These are phyloP conservation scores for Perithous albicinctus DNA, from an alignment of 2,888 invertebrate genomes.

Conservation along the genomic window DNA sequence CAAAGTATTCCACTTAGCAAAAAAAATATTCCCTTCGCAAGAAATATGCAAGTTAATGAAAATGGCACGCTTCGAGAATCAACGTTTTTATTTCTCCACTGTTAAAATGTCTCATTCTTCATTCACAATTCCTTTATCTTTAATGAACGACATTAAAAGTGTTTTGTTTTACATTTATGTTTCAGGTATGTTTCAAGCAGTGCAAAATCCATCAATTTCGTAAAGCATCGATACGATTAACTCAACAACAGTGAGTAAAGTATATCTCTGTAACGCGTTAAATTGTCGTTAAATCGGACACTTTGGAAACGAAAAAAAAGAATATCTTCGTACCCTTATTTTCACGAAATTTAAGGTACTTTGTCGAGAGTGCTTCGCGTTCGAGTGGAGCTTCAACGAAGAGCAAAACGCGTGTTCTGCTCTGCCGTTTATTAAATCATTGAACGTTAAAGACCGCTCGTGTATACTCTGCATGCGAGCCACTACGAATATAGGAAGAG, in stretches of 20 bases:
- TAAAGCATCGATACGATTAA: background rate
- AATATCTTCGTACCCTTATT: background rate
- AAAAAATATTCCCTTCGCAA: no score
- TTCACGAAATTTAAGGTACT: constrained; percentile 14
- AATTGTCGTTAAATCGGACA: constrained; percentile 74
- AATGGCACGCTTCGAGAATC: no score
- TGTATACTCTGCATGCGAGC: constrained; percentile 35
- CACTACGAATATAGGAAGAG: constrained; percentile 62
- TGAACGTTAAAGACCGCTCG: constrained; percentile 52
- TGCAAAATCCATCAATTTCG: background rate
- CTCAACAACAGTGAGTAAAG: constrained; percentile 35
- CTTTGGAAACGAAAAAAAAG: constrained; percentile 30
- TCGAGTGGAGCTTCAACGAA: constrained; percentile 2
- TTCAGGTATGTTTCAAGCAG: constrained; percentile 25
- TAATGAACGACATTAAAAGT: background rate
- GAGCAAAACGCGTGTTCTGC: constrained; percentile 54
- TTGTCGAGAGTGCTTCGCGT: constrained; percentile 10
- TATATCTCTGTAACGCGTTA: background rate
- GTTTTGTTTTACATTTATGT: constrained; percentile 1
- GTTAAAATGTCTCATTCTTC: no score
- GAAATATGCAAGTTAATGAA: background rate
- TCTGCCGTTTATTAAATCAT: constrained; percentile 59
- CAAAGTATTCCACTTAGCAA: background rate
- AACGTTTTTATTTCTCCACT: no score
- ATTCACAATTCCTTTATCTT: no score